Percentiles rank a stretch among this genome's conserved stretches.
Evolutionary conservation across 2,888 invertebrate species (phyloP).

Genomic region (Nebria salina): DNA sequence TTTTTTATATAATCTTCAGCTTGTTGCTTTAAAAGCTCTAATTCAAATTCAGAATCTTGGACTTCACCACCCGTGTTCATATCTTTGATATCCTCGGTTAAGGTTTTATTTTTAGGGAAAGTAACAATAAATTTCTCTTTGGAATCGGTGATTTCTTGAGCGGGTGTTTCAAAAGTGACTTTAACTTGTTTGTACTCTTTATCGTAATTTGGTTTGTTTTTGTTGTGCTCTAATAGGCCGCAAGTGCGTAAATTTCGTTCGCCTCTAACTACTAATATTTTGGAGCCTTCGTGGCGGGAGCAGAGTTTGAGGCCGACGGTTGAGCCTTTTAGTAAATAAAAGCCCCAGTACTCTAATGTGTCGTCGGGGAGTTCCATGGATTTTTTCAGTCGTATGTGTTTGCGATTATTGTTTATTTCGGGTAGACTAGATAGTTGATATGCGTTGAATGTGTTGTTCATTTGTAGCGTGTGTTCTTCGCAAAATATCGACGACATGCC

Average conservation of each 20-base stretch:
- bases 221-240: slow-evolving; percentile 76
- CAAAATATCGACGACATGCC: slow-evolving; percentile 87
- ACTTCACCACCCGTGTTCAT: slow-evolving; percentile 49
- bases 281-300: slow-evolving; percentile 80
- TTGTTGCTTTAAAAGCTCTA: slow-evolving; percentile 12
- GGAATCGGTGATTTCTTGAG: slow-evolving; percentile 60
- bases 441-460: slow-evolving; percentile 73
- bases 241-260: slow-evolving; percentile 81
- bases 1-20: slow-evolving; percentile 50
- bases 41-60: slow-evolving; percentile 52
- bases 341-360: slow-evolving; percentile 89
- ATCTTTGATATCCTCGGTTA: slow-evolving; percentile 33
- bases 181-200: slow-evolving; percentile 66
- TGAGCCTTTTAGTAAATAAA: slow-evolving; percentile 82
- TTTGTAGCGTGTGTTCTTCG: slow-evolving; percentile 78
- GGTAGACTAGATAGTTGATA: slow-evolving; percentile 66
- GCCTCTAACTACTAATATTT: slow-evolving; percentile 83
- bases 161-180: slow-evolving; percentile 70
- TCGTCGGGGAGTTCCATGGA: slow-evolving; percentile 86
- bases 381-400: slow-evolving; percentile 81
- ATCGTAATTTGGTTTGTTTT: slow-evolving; percentile 71
- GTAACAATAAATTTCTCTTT: slow-evolving; percentile 49
- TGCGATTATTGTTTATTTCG: slow-evolving; percentile 70
- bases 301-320: slow-evolving; percentile 81
- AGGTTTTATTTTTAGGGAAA: slow-evolving; percentile 47